Percentiles rank a stretch among this genome's conserved stretches.
phyloP scores from a whole-genome alignment of 2,113 vertebrate genomes.

The Phylloscopus trochilus region DNA sequence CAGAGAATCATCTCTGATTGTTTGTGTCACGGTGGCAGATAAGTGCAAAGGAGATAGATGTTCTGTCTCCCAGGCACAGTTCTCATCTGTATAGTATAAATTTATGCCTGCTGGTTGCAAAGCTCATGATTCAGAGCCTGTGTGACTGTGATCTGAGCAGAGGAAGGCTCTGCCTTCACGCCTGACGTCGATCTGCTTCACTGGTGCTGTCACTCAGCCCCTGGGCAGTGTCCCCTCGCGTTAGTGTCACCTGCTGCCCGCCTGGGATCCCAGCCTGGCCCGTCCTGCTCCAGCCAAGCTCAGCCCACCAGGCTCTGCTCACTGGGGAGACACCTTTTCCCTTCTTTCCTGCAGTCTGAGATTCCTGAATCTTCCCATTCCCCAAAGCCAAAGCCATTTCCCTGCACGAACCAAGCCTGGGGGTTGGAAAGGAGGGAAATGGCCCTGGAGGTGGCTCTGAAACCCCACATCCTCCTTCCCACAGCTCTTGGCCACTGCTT shows the following conservation, averaged over 20 bases:
- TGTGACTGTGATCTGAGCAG: conserved; percentile 2
- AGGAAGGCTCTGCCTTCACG: neutral
- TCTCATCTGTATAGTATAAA: conserved; percentile 63
- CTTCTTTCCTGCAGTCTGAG: neutral
- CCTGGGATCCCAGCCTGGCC: neutral
- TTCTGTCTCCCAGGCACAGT: conserved; percentile 67
- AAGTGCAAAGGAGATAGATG: conserved; percentile 72
- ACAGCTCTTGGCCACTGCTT: neutral
- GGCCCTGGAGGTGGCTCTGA: neutral
- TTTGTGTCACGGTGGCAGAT: conserved; percentile 70
- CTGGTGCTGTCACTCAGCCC: neutral
- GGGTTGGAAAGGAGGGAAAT: neutral
- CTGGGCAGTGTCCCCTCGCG: neutral
- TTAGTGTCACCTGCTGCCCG: neutral
- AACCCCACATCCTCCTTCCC: neutral
- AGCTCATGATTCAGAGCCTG: conserved; percentile 56
- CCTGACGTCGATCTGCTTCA: neutral
- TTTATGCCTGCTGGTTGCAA: conserved; percentile 66
- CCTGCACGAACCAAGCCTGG: neutral
- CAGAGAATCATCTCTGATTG: conserved; percentile 72
- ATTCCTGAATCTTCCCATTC: neutral
- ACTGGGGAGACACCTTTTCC: accelerated
- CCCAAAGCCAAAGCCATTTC: neutral
- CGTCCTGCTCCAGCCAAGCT: neutral
- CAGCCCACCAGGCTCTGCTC: neutral